Percentiles rank a stretch among this genome's conserved stretches.
Evolutionary conservation across 2,888 invertebrate genomes (phyloP).

Genomic region (Spialia ferax): DNA sequence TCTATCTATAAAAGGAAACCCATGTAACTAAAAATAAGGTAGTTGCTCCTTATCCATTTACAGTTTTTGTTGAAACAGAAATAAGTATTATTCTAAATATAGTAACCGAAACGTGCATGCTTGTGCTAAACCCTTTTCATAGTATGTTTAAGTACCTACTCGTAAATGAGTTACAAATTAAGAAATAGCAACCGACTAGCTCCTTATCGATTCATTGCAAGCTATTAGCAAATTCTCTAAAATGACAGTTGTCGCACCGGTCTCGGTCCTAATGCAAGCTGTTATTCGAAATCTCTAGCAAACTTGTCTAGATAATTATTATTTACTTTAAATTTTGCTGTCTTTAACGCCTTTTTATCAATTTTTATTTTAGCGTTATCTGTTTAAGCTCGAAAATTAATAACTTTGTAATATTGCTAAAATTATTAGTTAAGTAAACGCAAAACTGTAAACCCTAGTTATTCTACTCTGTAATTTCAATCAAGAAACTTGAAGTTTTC

Average conservation of each 20-base stretch:
- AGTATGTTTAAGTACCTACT: neutral
- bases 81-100: neutral
- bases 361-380: too few relatives aligned
- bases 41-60: constrained; percentile 22
- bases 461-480: too few relatives aligned
- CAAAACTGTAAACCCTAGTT: too few relatives aligned
- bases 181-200: constrained; percentile 6
- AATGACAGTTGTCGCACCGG: constrained; percentile 32
- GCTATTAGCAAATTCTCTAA: constrained; percentile 14
- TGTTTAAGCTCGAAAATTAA: too few relatives aligned
- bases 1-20: constrained; percentile 13
- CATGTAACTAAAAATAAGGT: constrained; percentile 25
- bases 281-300: constrained; percentile 28
- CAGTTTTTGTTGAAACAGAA: constrained; percentile 19
- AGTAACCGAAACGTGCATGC: neutral
- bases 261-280: neutral
- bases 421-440: too few relatives aligned
- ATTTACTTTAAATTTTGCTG: too few relatives aligned
- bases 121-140: neutral
- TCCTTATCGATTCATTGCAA: constrained; percentile 3
- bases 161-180: neutral
- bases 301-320: neutral
- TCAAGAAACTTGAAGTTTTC: too few relatives aligned
- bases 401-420: too few relatives aligned
- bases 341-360: too few relatives aligned